Evolutionary conservation across 2,888 invertebrate species (phyloP).

Genomic region (Pyralis farinalis): DNA sequence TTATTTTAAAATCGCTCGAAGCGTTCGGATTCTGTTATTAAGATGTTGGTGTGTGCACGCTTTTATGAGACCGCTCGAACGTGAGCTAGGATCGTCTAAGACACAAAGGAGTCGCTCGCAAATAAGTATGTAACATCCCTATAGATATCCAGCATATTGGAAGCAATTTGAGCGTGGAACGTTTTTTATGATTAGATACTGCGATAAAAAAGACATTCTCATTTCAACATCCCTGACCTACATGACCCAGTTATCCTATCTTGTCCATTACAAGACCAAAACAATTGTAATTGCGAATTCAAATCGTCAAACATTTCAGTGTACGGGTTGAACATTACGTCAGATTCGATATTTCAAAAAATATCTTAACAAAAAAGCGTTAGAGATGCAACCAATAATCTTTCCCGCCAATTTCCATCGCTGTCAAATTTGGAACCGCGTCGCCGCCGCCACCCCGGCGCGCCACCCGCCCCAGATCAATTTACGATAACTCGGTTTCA

Average conservation of each 20-base stretch:
- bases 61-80: slow-evolving; percentile 53
- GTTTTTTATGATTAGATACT: neutral
- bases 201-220: slow-evolving; percentile 28
- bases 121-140: slow-evolving; percentile 23
- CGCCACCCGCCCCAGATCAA: slow-evolving; percentile 70
- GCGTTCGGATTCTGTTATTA: slow-evolving; percentile 78
- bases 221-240: slow-evolving; percentile 49
- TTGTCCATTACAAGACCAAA: slow-evolving; percentile 11
- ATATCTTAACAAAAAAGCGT: slow-evolving; percentile 34
- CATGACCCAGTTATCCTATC: slow-evolving; percentile 43
- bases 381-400: slow-evolving; percentile 63
- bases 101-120: slow-evolving; percentile 39
- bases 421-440: slow-evolving; percentile 78
- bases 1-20: slow-evolving; percentile 77
- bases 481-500: slow-evolving; percentile 77
- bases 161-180: slow-evolving; percentile 2
- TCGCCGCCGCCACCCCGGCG: slow-evolving; percentile 39
- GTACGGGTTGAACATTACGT: slow-evolving; percentile 15
- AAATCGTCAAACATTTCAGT: slow-evolving; percentile 12
- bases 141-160: slow-evolving; percentile 25
- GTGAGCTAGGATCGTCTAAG: slow-evolving; percentile 40
- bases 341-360: slow-evolving; percentile 30
- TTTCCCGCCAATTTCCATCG: slow-evolving; percentile 80
- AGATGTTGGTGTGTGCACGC: slow-evolving; percentile 70
- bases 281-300: slow-evolving; percentile 21